phyloP scores from a whole-genome alignment of 2,113 vertebrate genomes.

The Struthio camelus region DNA sequence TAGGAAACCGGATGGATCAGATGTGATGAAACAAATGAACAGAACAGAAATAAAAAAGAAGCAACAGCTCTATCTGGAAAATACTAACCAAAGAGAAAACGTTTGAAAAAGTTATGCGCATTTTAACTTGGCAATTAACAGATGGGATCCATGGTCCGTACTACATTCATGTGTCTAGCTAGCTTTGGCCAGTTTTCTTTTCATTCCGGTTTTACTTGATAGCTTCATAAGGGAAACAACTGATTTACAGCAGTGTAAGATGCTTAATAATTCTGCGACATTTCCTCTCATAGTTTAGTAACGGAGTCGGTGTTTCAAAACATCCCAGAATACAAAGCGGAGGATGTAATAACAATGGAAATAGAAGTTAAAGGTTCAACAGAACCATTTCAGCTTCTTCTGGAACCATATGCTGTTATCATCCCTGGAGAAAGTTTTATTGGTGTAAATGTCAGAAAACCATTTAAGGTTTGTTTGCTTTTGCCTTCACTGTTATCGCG shows the following conservation, averaged over 20 bases:
- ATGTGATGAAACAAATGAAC: too few relatives aligned
- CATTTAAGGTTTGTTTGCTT: slow-evolving; percentile 82
- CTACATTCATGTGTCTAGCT: too few relatives aligned
- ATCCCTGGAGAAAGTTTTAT: slow-evolving; percentile 86
- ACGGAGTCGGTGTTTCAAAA: slow-evolving; percentile 6
- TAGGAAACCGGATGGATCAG: too few relatives aligned
- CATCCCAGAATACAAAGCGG: background rate
- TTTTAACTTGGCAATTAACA: background rate
- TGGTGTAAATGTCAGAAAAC: slow-evolving; percentile 75
- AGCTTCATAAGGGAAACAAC: background rate
- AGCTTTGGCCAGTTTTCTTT: background rate
- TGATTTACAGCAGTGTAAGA: background rate
- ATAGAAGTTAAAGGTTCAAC: slow-evolving; percentile 88
- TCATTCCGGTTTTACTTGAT: background rate
- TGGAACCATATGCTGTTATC: slow-evolving; percentile 88
- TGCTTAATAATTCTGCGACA: background rate
- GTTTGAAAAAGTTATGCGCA: background rate
- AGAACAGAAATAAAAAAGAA: too few relatives aligned
- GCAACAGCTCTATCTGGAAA: too few relatives aligned
- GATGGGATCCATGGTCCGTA: background rate
- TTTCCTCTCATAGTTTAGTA: slow-evolving; percentile 57
- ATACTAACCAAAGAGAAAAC: background rate
- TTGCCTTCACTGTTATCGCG: background rate
- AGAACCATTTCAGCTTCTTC: slow-evolving; percentile 81
- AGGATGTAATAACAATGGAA: slow-evolving; percentile 82